A percentile compares a stretch with the other conserved stretches of the same genome.
Conservation (phyloP, 2,113 vertebrate genomes). For the Nyctibius bracteatus region DNA sequence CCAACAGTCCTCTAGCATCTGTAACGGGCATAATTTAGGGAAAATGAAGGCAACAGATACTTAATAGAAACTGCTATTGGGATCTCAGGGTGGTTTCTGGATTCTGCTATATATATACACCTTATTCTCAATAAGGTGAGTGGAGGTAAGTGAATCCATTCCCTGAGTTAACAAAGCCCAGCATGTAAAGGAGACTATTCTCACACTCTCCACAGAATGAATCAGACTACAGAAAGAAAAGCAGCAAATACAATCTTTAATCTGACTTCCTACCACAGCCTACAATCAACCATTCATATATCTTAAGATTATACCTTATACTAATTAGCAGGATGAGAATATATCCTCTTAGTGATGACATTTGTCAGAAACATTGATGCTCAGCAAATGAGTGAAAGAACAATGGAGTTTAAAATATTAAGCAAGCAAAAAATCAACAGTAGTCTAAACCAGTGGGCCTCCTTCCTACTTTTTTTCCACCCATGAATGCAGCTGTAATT, state of each 20-base stretch:
- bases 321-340: neutral
- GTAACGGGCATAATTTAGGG: rapidly evolving
- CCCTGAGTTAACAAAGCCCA: neutral
- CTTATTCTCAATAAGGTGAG: neutral
- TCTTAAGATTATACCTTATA: neutral
- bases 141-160: neutral
- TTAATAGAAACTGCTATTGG: rapidly evolving
- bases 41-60: rapidly evolving
- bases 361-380: neutral
- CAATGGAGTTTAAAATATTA: neutral
- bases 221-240: neutral
- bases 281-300: neutral
- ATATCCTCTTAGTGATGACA: neutral
- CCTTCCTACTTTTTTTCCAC: neutral
- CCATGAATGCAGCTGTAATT: neutral
- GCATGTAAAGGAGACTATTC: neutral
- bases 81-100: neutral
- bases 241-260: neutral
- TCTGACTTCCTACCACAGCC: rapidly evolving
- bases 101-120: neutral
- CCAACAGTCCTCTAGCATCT: neutral
- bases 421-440: neutral
- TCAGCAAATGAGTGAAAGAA: neutral
- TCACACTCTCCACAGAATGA: neutral
- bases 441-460: neutral